A percentile compares a stretch with the other conserved stretches of the same genome.
Evolutionary conservation across 1,140 invertebrate species (phyloP).

Genomic region (Marisa cornuarietis): DNA sequence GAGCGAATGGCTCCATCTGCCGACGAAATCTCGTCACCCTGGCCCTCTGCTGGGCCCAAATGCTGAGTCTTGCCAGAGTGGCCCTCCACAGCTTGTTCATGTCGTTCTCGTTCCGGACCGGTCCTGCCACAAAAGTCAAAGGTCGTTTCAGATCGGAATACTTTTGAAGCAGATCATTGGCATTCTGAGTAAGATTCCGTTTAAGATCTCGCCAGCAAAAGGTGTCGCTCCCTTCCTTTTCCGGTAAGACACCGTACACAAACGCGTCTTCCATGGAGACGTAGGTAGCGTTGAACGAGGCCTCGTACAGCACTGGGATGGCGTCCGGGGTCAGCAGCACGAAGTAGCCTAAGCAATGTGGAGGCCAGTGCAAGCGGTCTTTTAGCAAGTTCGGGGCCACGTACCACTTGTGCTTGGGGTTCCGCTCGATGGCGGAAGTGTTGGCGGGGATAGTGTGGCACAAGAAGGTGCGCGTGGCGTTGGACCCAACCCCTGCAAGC

Average conservation of each 20-base stretch:
- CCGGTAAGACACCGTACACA: constrained; percentile 59
- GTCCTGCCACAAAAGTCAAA: constrained; percentile 25
- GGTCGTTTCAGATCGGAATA: constrained; percentile 21
- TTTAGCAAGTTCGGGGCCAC: constrained; percentile 55
- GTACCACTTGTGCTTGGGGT: constrained; percentile 65
- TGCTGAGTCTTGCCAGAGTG: constrained; percentile 21
- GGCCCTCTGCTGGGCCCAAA: constrained; percentile 26
- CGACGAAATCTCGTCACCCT: constrained; percentile 1
- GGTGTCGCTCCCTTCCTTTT: constrained; percentile 30
- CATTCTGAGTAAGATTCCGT: constrained; percentile 30
- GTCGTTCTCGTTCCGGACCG: constrained; percentile 9
- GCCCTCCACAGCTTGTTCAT: constrained; percentile 24
- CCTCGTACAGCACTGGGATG: constrained; percentile 55
- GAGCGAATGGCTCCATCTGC: not conserved
- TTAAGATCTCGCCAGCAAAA: constrained; percentile 33
- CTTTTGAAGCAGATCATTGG: constrained; percentile 27
- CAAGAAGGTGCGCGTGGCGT: constrained; percentile 23
- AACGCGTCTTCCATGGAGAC: constrained; percentile 66
- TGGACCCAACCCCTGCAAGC: constrained; percentile 32
- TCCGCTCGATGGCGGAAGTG: constrained; percentile 43
- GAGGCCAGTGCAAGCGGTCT: constrained; percentile 38
- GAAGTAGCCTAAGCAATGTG: constrained; percentile 66
- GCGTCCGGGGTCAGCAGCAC: constrained; percentile 61
- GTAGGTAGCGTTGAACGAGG: constrained; percentile 44
- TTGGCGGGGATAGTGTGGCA: constrained; percentile 36